Conservation (phyloP, 2,113 vertebrate species). For the Capreolus pygargus region DNA sequence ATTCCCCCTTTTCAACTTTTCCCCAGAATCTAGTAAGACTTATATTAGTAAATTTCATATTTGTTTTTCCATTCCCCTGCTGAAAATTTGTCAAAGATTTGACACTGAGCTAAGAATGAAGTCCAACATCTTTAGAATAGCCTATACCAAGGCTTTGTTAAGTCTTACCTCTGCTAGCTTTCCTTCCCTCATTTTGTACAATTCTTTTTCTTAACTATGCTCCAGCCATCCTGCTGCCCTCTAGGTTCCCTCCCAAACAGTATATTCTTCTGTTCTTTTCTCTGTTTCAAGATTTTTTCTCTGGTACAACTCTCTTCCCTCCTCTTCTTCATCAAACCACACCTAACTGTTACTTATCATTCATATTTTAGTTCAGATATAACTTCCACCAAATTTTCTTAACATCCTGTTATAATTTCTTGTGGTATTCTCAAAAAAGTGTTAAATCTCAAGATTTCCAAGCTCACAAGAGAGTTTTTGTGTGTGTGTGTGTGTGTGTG, state of each 20-base stretch:
- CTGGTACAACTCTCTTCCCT: accelerated
- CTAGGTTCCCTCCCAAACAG: neutral
- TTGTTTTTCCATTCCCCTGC: neutral
- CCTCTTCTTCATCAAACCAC: neutral
- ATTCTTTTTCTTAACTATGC: neutral
- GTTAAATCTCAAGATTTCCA: neutral
- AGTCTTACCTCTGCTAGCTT: neutral
- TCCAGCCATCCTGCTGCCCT: neutral
- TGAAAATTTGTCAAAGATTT: neutral
- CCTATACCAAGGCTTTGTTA: neutral
- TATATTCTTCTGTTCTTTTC: neutral
- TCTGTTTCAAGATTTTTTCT: neutral
- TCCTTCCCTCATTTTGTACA: neutral
- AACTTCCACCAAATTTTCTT: neutral
- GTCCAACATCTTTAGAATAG: neutral
- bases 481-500: neutral
- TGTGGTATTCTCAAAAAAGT: neutral
- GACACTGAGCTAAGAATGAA: neutral
- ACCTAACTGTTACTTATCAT: neutral
- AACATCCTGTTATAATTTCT: neutral
- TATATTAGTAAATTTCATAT: neutral
- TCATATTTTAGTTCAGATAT: neutral
- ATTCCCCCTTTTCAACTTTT: neutral
- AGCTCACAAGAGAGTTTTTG: neutral
- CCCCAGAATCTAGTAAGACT: neutral